Evolutionary conservation across 2,113 vertebrate genomes (phyloP), one percentile per base, ranked within the genome.

Genomic region (Lepisosteus osseus): DNA sequence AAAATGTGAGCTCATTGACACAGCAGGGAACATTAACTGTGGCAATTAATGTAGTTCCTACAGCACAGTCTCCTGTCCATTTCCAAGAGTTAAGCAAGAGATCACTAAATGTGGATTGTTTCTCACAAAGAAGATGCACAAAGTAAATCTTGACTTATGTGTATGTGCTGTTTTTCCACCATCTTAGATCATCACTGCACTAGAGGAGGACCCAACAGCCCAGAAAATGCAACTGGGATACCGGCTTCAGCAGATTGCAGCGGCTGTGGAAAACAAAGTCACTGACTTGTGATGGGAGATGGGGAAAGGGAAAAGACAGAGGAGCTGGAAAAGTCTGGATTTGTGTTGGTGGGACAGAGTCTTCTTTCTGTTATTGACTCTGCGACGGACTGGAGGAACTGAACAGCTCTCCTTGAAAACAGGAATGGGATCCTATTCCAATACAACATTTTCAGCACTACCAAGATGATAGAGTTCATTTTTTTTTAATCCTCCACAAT

Each of bases 221-320:
- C 97, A 99, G 92, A 99, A 99, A 87, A 99, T 99, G 97, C 97
- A 99, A 88, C 92, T 99, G 0, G 96, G 96, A 42, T 99, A 99
- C 73, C 90, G 97, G 67, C 93, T 99, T 61, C 97, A 99, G 84
- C 97, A 99, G 89, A 95, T 99, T 0, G 97, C 97, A 0, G 97
- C 97, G 0, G 95, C 96, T 1, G 96, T 99, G 85, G 97, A 99
- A 82, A 98, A 99, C 79, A 99, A 99, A 89, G 97, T 99, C 86
- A 99, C 97, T 0, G 97, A 99, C 78, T 95, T 99, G 86, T 99
- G 95, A 96, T 85, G 45, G 62, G 7, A 9, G 15, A 17, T 8
- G 17, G 15, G 43, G 42, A 54, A 61, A 68, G 41, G 51, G 42
- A 54, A n/a, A 7, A 44, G 15, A 12, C 5, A 3, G 72, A 65